These are phyloP conservation scores for Dorcus parallelipipedus DNA, from an alignment of 2,888 invertebrate genomes.

Conservation along the genomic window DNA sequence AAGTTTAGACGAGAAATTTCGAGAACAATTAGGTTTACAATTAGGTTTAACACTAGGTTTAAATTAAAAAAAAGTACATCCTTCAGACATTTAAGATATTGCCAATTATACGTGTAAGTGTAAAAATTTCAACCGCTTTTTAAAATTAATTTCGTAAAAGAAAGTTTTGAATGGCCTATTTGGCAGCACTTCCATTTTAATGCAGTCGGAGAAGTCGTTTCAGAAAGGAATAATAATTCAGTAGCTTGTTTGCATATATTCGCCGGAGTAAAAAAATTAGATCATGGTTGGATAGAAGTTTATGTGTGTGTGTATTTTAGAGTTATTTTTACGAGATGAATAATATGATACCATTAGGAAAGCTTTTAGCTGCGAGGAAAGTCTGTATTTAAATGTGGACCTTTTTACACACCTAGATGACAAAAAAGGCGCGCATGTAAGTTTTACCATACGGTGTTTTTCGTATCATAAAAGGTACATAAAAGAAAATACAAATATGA, in stretches of 20 bases:
- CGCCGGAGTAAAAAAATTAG: conserved; percentile 35
- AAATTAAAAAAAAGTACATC: too few relatives aligned
- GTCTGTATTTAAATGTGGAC: conserved; percentile 10
- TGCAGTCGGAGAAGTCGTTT: conserved; percentile 12
- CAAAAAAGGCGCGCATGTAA: conserved; percentile 1
- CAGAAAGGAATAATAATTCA: conserved; percentile 12
- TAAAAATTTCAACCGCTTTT: too few relatives aligned
- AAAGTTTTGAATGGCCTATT: conserved; percentile 9
- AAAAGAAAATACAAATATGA: too few relatives aligned
- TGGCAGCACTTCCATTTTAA: conserved; percentile 12
- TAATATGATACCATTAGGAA: conserved; percentile 39
- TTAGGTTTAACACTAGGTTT: too few relatives aligned
- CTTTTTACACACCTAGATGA: conserved; percentile 14
- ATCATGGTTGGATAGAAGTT: conserved; percentile 33
- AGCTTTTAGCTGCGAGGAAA: conserved; percentile 36
- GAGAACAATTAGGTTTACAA: too few relatives aligned
- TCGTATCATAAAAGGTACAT: background rate
- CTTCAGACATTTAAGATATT: too few relatives aligned
- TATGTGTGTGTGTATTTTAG: conserved; percentile 37
- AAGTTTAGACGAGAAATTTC: too few relatives aligned
- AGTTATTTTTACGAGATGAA: conserved; percentile 40
- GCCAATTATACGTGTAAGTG: too few relatives aligned
- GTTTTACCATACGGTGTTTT: background rate
- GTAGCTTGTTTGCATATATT: conserved; percentile 20
- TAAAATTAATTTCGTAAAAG: background rate